These are phyloP conservation scores for Rhincodon typus DNA, from an alignment of 2,797 vertebrate genomes.

Conservation along the genomic window DNA sequence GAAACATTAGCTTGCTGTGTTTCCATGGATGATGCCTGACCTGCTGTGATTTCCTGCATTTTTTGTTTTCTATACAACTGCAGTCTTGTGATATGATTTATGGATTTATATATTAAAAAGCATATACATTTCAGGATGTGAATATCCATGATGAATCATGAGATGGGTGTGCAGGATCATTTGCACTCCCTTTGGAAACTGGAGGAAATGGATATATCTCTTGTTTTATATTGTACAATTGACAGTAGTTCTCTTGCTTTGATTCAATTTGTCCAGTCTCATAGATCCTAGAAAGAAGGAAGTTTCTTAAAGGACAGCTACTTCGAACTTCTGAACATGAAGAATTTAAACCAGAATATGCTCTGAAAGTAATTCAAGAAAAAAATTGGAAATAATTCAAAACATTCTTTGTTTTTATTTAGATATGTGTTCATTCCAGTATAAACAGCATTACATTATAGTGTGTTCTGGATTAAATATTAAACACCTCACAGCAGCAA, in stretches of 20 bases:
- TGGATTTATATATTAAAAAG: neutral
- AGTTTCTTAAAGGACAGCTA: neutral
- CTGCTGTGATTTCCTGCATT: no score
- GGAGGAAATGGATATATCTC: neutral
- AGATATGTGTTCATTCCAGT: neutral
- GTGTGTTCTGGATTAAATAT: neutral
- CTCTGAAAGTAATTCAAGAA: constrained; percentile 20
- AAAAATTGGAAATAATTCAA: constrained; percentile 28
- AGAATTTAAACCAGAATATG: neutral
- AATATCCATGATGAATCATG: neutral
- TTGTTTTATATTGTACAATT: neutral
- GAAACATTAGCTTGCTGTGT: no score
- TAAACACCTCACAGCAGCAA: neutral
- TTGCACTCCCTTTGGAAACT: neutral
- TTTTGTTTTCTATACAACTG: neutral
- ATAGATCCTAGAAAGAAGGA: neutral
- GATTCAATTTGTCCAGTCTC: neutral
- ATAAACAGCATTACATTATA: neutral
- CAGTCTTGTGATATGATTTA: neutral
- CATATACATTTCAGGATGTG: neutral
- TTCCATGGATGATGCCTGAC: no score
- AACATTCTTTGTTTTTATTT: neutral
- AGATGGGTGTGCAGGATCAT: neutral
- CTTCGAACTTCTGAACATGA: neutral
- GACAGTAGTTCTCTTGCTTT: neutral